A percentile compares a stretch with the other conserved stretches of the same genome.
These are phyloP conservation scores for Remorina albescens DNA, from an alignment of 2,797 vertebrate species.

Conservation along the genomic window DNA sequence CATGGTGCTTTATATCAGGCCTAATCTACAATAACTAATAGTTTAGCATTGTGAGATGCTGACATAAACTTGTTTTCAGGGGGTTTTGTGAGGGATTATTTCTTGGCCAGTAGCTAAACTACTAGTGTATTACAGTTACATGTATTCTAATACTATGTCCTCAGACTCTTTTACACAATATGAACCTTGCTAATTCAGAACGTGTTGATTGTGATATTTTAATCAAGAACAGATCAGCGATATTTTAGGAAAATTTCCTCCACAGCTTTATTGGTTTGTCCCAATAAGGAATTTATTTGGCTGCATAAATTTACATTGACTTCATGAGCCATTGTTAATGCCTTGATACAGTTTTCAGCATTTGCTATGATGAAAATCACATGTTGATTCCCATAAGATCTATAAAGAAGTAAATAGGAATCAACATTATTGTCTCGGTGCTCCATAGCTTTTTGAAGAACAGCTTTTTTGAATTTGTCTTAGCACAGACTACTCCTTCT, in stretches of 20 bases:
- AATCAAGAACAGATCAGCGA: not conserved
- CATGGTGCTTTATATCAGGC: conserved; percentile 18
- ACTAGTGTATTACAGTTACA: too few relatives aligned
- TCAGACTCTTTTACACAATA: not conserved
- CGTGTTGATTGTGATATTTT: not conserved
- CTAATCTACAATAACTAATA: not conserved
- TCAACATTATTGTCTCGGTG: not conserved
- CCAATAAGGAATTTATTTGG: not conserved
- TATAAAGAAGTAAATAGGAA: conserved; percentile 9
- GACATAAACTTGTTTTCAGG: not conserved
- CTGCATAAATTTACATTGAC: not conserved
- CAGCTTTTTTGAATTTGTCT: conserved; percentile 33
- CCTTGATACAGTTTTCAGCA: not conserved
- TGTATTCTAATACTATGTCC: not conserved
- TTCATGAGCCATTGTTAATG: not conserved
- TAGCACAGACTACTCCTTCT: conserved; percentile 18
- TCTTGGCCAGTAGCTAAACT: not conserved
- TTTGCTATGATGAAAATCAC: not conserved
- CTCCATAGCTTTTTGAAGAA: conserved; percentile 6
- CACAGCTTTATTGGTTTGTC: not conserved
- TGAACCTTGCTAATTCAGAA: conserved; percentile 16
- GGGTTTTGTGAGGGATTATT: not conserved
- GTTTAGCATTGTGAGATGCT: not conserved
- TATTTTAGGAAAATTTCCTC: not conserved
- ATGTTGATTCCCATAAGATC: not conserved